These are phyloP conservation scores for Stomatorhinus ivindoensis DNA, from an alignment of 2,113 vertebrate genomes.

Conservation along the genomic window DNA sequence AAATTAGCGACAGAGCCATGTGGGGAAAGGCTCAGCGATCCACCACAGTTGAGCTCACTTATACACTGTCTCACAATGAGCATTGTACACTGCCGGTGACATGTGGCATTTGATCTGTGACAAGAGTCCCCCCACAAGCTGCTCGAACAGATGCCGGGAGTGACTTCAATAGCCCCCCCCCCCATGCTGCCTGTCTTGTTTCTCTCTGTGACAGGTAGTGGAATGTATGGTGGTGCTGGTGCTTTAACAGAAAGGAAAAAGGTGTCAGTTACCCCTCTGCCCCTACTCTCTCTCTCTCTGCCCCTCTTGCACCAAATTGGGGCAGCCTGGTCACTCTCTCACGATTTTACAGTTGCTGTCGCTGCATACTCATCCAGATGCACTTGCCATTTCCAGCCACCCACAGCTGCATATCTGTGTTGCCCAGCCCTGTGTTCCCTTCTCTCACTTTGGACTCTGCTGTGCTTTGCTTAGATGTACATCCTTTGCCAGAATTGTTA, in stretches of 20 bases:
- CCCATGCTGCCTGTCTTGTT: too few relatives aligned
- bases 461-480: not conserved
- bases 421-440: not conserved
- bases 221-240: not conserved
- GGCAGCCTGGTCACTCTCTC: not conserved
- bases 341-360: too few relatives aligned
- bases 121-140: not conserved
- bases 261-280: not conserved
- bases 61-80: not conserved
- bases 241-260: not conserved
- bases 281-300: not conserved
- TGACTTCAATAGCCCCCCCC: not conserved
- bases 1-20: not conserved
- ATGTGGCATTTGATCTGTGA: not conserved
- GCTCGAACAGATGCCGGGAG: not conserved
- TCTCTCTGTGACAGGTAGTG: not conserved
- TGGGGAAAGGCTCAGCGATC: not conserved
- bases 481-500: not conserved
- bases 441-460: not conserved
- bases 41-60: not conserved
- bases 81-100: not conserved
- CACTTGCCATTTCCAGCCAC: not conserved
- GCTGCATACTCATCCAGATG: not conserved
- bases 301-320: not conserved
- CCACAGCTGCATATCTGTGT: not conserved